Percentiles rank a stretch among this genome's conserved stretches.
Evolutionary conservation across 2,797 vertebrate genomes (phyloP).

Genomic region (Aphelocoma californica): DNA sequence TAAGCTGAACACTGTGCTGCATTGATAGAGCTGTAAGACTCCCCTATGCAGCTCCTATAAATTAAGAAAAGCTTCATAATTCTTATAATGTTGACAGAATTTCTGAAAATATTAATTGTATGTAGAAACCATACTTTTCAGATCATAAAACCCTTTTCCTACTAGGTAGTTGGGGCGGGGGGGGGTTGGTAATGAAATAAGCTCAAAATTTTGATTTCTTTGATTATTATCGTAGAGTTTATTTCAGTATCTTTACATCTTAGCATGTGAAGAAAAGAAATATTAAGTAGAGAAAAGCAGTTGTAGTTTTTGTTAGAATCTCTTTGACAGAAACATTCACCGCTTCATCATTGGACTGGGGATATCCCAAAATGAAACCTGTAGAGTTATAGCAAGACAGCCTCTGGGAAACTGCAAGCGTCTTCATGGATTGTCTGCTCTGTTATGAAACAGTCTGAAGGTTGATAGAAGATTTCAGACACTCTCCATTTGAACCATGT

Average conservation of each 20-base stretch:
- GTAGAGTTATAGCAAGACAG: not conserved
- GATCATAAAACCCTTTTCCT: not conserved
- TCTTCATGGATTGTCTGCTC: not conserved
- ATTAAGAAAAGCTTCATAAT: not conserved
- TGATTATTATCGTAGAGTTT: not conserved
- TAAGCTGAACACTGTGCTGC: not conserved
- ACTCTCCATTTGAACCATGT: not conserved
- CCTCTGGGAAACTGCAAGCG: not conserved
- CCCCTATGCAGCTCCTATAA: not conserved
- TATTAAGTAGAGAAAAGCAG: not conserved
- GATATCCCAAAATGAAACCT: not conserved
- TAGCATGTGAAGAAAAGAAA: not conserved
- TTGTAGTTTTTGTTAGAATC: not conserved
- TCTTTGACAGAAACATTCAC: not conserved
- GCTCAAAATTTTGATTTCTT: not conserved
- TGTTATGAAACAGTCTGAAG: not conserved
- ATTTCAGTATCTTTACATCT: not conserved
- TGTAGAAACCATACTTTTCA: not conserved
- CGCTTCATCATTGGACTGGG: not conserved
- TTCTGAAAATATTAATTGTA: not conserved
- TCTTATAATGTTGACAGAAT: not conserved
- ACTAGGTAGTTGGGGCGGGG: rapidly evolving
- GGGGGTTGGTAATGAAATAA: not conserved
- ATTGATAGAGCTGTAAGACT: not conserved
- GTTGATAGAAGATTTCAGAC: not conserved